Evolutionary conservation across 2,113 vertebrate species (phyloP).

Genomic region (Dicentrarchus labrax): DNA sequence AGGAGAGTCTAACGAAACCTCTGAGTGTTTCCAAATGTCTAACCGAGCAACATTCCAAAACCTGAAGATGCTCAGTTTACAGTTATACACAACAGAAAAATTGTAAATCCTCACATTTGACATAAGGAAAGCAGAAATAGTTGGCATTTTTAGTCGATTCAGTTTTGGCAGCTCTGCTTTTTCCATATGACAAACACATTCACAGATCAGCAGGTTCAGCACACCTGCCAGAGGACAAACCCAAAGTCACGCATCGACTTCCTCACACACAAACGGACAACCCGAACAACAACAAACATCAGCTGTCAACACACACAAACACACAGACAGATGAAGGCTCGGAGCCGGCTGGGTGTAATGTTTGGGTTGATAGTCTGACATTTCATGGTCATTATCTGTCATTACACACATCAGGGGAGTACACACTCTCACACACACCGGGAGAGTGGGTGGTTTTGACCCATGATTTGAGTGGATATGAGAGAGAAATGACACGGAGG

Average conservation of each 20-base stretch:
- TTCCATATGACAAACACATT: neutral
- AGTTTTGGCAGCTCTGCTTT: neutral
- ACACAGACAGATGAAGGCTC: neutral
- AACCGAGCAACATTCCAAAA: neutral
- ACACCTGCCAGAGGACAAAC: constrained; percentile 35
- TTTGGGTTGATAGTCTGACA: constrained; percentile 69
- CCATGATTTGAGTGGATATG: constrained; percentile 55
- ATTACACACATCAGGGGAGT: constrained; percentile 70
- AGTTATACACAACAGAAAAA: neutral
- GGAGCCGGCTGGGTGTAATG: constrained; percentile 49
- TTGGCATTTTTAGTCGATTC: neutral
- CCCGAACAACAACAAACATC: constrained; percentile 32
- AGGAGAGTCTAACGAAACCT: no score
- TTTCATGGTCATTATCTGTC: constrained; percentile 80
- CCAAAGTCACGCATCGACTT: constrained; percentile 43
- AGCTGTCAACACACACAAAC: constrained; percentile 15
- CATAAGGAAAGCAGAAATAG: neutral
- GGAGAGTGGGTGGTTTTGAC: constrained; percentile 42
- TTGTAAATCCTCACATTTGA: neutral
- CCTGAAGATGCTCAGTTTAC: neutral
- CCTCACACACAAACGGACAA: constrained; percentile 15
- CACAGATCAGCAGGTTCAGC: constrained; percentile 4
- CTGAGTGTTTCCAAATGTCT: no score
- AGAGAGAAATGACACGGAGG: constrained; percentile 35
- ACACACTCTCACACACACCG: constrained; percentile 18